phyloP scores from a whole-genome alignment of 2,113 vertebrate species.

The Uria aalge region DNA sequence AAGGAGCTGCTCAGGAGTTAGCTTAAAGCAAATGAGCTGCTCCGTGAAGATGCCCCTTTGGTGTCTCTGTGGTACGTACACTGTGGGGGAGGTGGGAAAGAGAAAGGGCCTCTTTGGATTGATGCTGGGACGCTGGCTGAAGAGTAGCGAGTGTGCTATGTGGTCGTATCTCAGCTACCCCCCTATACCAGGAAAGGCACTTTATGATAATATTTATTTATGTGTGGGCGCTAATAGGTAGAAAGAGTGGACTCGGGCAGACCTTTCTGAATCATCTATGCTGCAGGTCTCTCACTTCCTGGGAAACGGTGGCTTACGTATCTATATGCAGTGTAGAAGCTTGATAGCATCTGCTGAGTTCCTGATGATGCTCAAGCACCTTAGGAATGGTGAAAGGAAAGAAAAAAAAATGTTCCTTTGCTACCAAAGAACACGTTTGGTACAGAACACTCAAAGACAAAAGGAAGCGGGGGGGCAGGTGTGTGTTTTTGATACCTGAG shows the following conservation, averaged over 20 bases:
- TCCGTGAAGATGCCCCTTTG: neutral
- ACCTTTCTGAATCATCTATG: neutral
- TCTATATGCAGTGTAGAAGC: neutral
- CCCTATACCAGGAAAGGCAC: accelerated
- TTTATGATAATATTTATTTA: neutral
- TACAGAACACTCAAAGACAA: neutral
- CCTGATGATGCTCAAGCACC: neutral
- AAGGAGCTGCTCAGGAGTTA: neutral
- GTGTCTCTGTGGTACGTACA: accelerated
- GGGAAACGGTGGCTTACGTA: neutral
- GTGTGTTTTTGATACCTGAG: neutral
- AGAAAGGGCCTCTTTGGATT: neutral
- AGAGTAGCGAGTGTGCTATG: neutral
- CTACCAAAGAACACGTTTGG: neutral
- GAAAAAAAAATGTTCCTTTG: neutral
- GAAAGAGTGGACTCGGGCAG: neutral
- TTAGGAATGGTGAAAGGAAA: neutral
- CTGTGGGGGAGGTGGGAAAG: neutral
- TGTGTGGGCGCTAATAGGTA: accelerated
- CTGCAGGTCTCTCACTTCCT: neutral
- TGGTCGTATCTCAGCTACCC: neutral
- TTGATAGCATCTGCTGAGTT: neutral
- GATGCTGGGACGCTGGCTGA: neutral
- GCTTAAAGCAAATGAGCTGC: neutral
- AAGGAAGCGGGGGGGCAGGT: neutral